Conservation (phyloP, 1,140 invertebrate genomes). For the Cephus cinctus region DNA sequence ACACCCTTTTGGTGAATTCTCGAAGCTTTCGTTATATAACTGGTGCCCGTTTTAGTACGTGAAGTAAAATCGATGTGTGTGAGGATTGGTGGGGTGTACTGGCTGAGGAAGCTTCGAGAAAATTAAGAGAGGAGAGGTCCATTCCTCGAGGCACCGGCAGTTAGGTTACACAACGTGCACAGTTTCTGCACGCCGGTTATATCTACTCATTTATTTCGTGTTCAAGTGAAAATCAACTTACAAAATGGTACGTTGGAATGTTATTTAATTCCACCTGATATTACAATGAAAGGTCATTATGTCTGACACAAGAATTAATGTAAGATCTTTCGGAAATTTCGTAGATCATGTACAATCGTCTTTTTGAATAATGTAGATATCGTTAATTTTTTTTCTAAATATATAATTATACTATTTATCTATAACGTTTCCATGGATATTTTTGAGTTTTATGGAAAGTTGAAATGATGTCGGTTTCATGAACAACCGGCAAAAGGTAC, state of each 20-base stretch:
- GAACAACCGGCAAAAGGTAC: too few species aligned
- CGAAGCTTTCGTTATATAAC: too few species aligned
- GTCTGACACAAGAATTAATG: too few species aligned
- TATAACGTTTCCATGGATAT: background rate
- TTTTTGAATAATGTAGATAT: background rate
- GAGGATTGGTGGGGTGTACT: conserved; percentile 9
- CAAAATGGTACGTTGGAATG: conserved; percentile 4
- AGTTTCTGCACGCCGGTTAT: conserved; percentile 20
- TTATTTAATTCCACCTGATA: too few species aligned
- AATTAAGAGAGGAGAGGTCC: conserved; percentile 4
- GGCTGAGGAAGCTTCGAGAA: conserved; percentile 36
- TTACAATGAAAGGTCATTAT: background rate
- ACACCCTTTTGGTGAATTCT: too few species aligned
- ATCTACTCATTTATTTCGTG: background rate
- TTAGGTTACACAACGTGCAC: conserved; percentile 39
- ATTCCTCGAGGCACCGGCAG: background rate
- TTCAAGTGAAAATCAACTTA: background rate
- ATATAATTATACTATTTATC: background rate
- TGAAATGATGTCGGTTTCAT: too few species aligned
- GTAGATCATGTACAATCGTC: too few species aligned
- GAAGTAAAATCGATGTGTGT: too few species aligned
- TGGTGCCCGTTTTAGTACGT: too few species aligned
- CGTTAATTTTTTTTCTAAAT: background rate
- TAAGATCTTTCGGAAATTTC: too few species aligned
- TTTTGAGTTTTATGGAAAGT: background rate